phyloP scores from a whole-genome alignment of 2,797 vertebrate species.

The Diglossa cyanea region DNA sequence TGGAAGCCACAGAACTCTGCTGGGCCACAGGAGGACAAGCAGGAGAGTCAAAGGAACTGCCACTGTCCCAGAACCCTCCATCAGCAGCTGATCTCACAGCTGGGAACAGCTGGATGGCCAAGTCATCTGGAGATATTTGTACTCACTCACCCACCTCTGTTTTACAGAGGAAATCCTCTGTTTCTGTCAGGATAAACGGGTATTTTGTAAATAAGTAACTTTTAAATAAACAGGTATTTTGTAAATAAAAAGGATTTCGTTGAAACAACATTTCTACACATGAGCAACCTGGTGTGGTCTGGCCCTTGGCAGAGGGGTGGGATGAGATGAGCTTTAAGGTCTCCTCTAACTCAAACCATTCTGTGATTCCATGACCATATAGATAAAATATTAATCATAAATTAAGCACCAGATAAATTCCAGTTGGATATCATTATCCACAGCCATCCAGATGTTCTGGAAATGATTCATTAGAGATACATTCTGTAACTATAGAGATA shows the following conservation, averaged over 20 bases:
- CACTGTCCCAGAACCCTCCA: neutral
- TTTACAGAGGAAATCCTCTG: neutral
- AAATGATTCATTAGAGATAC: neutral
- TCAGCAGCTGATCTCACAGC: neutral
- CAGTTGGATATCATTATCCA: neutral
- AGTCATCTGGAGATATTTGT: neutral
- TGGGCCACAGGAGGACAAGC: neutral
- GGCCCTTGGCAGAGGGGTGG: neutral
- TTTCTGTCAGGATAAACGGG: neutral
- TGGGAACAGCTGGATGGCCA: neutral
- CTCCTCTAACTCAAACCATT: neutral
- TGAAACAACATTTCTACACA: neutral
- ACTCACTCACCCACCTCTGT: neutral
- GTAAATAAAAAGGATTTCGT: neutral
- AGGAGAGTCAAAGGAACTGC: neutral
- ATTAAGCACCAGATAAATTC: neutral
- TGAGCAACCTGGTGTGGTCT: neutral
- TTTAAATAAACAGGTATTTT: neutral
- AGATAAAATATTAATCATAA: neutral
- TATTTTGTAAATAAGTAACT: neutral
- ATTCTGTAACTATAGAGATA: neutral
- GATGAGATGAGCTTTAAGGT: neutral
- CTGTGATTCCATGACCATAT: neutral
- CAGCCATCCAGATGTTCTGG: constrained; percentile 41
- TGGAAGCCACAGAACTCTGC: neutral